phyloP scores from a whole-genome alignment of 1,140 invertebrate genomes.

The Dolichoris vasculosae region DNA sequence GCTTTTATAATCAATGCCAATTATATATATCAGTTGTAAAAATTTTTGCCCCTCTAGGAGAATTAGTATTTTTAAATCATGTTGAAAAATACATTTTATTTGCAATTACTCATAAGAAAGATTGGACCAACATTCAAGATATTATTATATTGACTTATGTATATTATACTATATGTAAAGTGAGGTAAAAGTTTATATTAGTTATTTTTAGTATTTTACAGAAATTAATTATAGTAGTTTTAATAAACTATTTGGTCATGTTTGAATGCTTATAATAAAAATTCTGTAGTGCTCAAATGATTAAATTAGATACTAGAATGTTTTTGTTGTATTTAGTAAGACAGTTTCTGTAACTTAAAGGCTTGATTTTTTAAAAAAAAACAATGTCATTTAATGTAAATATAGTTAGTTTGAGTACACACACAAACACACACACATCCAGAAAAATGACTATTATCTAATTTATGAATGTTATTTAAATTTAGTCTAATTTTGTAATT shows the following conservation, averaged over 20 bases:
- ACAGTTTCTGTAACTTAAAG: neutral
- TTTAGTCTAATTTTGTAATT: no score
- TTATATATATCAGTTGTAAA: slow-evolving; percentile 53
- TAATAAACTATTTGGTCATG: neutral
- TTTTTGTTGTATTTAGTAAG: neutral
- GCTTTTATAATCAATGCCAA: slow-evolving; percentile 54
- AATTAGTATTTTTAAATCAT: slow-evolving; percentile 13
- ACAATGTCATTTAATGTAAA: no score
- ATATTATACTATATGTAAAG: slow-evolving; percentile 56
- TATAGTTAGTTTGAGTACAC: no score
- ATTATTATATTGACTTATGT: slow-evolving; percentile 50
- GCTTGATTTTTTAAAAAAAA: neutral
- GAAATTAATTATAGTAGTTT: neutral
- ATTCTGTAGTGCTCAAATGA: neutral
- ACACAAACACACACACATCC: no score
- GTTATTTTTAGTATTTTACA: neutral
- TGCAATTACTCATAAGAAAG: slow-evolving; percentile 38
- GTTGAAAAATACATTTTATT: slow-evolving; percentile 55
- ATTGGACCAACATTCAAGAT: slow-evolving; percentile 54
- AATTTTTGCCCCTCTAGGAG: slow-evolving; percentile 44
- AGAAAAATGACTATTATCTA: no score
- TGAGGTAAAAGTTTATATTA: slow-evolving; percentile 54
- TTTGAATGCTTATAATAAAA: neutral
- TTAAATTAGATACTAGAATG: neutral
- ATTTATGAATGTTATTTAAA: no score